phyloP scores from a whole-genome alignment of 2,797 vertebrate genomes.

The Chrysolophus pictus region DNA sequence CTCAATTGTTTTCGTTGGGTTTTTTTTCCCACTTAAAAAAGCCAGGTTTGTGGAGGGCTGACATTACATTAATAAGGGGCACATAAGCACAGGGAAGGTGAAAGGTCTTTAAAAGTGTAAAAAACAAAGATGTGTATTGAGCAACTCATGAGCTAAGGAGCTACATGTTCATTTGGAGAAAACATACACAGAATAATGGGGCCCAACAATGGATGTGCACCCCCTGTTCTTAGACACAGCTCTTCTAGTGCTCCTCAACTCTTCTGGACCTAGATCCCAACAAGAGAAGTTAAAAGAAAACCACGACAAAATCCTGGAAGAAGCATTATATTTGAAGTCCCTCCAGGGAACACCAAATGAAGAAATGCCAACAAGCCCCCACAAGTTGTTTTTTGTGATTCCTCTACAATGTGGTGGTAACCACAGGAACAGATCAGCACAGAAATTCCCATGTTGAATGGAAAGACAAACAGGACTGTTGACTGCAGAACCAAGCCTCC shows the following conservation, averaged over 20 bases:
- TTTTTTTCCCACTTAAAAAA: not conserved
- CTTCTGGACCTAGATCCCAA: not conserved
- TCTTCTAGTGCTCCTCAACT: accelerated
- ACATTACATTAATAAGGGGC: not conserved
- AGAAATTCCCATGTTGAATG: not conserved
- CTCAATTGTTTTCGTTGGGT: accelerated
- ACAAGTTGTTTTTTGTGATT: not conserved
- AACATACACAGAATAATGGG: not conserved
- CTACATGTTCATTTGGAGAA: not conserved
- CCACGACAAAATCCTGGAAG: not conserved
- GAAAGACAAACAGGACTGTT: not conserved
- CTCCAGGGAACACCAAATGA: not conserved
- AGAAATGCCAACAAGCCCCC: not conserved
- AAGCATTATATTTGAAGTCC: not conserved
- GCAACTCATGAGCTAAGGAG: not conserved
- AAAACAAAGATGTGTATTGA: not conserved
- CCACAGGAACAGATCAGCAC: accelerated
- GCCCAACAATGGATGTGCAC: not conserved
- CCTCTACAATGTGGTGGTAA: not conserved
- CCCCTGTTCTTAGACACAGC: not conserved
- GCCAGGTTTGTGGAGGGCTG: accelerated
- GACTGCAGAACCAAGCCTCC: not conserved
- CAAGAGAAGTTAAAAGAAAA: not conserved
- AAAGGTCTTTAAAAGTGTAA: not conserved
- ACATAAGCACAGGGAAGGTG: not conserved